These are phyloP conservation scores for Syndactyla subalaris DNA, from an alignment of 2,797 vertebrate genomes.

Conservation along the genomic window DNA sequence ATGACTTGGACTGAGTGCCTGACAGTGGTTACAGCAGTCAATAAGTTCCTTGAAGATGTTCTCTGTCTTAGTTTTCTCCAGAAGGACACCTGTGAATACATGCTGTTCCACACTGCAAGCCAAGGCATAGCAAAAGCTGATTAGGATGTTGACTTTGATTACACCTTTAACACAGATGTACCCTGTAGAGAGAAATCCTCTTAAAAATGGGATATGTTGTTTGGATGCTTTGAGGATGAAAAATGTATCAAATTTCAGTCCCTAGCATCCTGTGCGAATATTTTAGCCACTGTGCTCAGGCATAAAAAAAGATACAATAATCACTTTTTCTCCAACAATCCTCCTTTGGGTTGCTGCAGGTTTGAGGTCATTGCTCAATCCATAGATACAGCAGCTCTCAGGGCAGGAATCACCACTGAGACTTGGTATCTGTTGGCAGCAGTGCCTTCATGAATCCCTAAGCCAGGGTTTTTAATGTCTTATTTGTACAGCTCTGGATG, in stretches of 20 bases:
- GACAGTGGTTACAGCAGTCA: not conserved
- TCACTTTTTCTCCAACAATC: not conserved
- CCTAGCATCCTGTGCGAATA: not conserved
- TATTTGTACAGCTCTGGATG: not conserved
- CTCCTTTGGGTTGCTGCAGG: not conserved
- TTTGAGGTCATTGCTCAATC: rapidly evolving
- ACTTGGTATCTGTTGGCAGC: not conserved
- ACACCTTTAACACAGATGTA: not conserved
- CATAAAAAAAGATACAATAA: not conserved
- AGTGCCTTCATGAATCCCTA: not conserved
- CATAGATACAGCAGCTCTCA: not conserved
- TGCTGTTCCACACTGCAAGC: not conserved
- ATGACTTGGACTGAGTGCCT: not conserved
- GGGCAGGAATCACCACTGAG: not conserved
- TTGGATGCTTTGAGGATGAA: not conserved
- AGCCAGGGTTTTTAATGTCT: not conserved
- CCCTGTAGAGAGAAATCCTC: not conserved
- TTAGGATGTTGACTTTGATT: not conserved
- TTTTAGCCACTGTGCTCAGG: not conserved
- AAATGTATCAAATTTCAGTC: not conserved
- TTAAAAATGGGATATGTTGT: not conserved
- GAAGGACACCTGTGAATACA: not conserved
- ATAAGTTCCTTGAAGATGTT: not conserved
- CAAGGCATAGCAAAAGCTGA: not conserved
- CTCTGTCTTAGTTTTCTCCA: not conserved